A percentile compares a stretch with the other conserved stretches of the same genome.
Evolutionary conservation across 2,888 invertebrate genomes (phyloP).

Genomic region (Napeogenes inachia): DNA sequence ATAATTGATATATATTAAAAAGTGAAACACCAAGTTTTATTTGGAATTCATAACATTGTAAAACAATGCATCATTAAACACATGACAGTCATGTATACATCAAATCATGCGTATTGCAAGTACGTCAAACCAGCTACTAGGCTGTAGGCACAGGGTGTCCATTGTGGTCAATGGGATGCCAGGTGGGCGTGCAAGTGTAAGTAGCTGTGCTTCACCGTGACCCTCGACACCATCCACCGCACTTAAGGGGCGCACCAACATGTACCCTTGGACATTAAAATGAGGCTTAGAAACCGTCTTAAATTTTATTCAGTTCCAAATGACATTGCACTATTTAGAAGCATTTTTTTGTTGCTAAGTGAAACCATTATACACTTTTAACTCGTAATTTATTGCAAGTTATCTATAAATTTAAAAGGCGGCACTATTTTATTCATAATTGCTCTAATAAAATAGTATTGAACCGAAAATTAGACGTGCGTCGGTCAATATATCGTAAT

Average conservation of each 20-base stretch:
- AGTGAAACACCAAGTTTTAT: neutral
- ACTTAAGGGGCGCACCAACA: conserved; percentile 32
- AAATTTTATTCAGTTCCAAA: conserved; percentile 25
- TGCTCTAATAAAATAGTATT: conserved; percentile 58
- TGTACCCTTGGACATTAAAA: conserved; percentile 29
- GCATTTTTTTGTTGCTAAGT: conserved; percentile 4
- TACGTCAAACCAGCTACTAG: conserved; percentile 48
- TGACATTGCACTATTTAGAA: conserved; percentile 25
- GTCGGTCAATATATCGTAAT: conserved; percentile 60
- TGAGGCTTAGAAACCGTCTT: conserved; percentile 24
- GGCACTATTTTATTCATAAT: conserved; percentile 58
- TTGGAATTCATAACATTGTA: conserved; percentile 5
- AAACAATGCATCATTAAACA: conserved; percentile 8
- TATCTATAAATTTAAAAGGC: conserved; percentile 9
- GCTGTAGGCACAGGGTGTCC: conserved; percentile 55
- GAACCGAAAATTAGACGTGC: conserved; percentile 59
- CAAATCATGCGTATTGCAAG: neutral
- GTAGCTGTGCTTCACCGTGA: conserved; percentile 46
- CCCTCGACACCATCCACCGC: conserved; percentile 41
- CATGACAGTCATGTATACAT: neutral
- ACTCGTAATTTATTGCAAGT: conserved; percentile 2
- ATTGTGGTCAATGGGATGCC: conserved; percentile 72
- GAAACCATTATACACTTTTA: conserved; percentile 11
- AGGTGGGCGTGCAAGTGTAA: conserved; percentile 73
- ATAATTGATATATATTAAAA: neutral